phyloP scores from a whole-genome alignment of 2,797 vertebrate genomes.

The Schizopygopsis pylzovi region DNA sequence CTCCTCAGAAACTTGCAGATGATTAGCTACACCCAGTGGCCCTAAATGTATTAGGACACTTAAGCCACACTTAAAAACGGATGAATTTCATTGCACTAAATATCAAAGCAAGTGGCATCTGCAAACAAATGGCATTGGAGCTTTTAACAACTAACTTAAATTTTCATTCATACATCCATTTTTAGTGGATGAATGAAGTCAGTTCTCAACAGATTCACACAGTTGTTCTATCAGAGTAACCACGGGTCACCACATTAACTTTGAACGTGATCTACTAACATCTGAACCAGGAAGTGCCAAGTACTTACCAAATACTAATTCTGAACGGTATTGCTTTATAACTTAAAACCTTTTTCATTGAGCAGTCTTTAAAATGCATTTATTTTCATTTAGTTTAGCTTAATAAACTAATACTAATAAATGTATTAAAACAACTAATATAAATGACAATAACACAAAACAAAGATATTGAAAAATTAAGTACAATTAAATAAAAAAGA shows the following conservation, averaged over 20 bases:
- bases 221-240: not conserved
- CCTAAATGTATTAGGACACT: not conserved
- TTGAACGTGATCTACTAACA: too few relatives aligned
- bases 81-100: not conserved
- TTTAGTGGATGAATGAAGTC: not conserved
- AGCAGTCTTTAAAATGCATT: not conserved
- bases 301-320: not conserved
- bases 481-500: too few relatives aligned
- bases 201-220: not conserved
- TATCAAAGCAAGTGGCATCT: not conserved
- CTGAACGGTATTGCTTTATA: not conserved
- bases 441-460: too few relatives aligned
- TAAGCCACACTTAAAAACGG: not conserved
- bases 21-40: slow-evolving; percentile 9
- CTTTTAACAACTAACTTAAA: not conserved
- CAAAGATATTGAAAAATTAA: too few relatives aligned
- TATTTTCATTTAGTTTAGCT: not conserved
- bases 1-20: not conserved
- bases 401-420: not conserved
- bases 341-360: not conserved
- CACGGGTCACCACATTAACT: not conserved
- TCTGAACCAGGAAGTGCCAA: not conserved
- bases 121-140: not conserved
- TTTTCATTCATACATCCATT: too few relatives aligned
- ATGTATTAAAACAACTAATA: too few relatives aligned